Base-by-base conservation (phyloP, 2,797 vertebrate genomes). In the Gambusia yucatana region DNA sequence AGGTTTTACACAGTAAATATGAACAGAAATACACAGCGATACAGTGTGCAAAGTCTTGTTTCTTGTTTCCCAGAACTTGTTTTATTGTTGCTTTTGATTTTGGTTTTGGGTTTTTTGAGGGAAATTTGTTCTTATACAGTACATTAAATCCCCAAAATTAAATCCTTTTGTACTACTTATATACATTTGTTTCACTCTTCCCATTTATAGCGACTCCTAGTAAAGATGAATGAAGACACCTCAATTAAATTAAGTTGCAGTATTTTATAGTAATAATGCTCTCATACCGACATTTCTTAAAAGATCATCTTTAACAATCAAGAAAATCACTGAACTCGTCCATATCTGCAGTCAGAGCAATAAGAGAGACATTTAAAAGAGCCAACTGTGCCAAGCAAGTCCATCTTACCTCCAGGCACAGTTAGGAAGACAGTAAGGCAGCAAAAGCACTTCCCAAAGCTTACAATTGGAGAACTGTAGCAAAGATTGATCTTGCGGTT, bases 61-160 rank as follows among this genome's bases (percentile, higher is more conserved):
- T 91, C 76, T 86, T 25, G 50, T 83, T 87, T 90, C 87, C 93
- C 86, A 86, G 82, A 91, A 91, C 88, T 83, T 84, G 83, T 86
- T 44, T 86, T 87, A 78, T 83, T 87, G 78, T 92, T 70, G 69
- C 82, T 77, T 87, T 85, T 28, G 36, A 84, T 61, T 85, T 82
- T 59, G 80, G 3, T 73, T 33, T 82, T 72, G 8, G 0, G 22
- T 63, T 85, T 82, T 65, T 78, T 7, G 61, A 13, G 7, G 3
- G 30, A 2, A 10, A 30, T 25, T 46, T 39, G 13, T 43, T 30
- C n/a, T 75, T 33, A 59, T 52, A 20, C 25, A n/a, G 2, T 69
- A 43, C 33, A 33, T 33, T 33, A 33, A 33, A 33, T 13, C 30
- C 6, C 28, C 13, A 33, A 33, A 63, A 33, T 63, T 33, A 63